phyloP scores from a whole-genome alignment of 2,797 vertebrate genomes.

The Capromys pilorides region DNA sequence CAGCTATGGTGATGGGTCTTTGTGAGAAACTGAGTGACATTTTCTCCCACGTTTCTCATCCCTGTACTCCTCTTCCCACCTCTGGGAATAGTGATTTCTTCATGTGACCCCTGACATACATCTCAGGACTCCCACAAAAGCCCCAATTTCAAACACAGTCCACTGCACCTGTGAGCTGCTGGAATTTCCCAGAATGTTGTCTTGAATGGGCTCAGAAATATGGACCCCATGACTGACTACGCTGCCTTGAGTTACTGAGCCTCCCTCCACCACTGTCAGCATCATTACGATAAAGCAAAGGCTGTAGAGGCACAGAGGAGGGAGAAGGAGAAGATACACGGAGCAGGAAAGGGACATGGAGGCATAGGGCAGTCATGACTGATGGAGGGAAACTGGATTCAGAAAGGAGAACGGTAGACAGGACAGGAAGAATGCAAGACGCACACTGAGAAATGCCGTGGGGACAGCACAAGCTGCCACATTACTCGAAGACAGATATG shows the following conservation, averaged over 20 bases:
- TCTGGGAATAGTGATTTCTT: neutral
- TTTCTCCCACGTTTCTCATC: neutral
- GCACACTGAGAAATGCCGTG: neutral
- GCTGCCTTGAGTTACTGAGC: accelerated
- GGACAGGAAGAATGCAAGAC: neutral
- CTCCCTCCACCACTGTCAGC: neutral
- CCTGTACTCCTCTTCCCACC: neutral
- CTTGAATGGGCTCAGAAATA: neutral
- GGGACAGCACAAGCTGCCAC: accelerated
- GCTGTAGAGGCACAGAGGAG: neutral
- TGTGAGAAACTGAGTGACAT: neutral
- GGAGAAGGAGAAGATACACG: neutral
- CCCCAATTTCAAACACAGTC: neutral
- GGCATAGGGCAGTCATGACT: neutral
- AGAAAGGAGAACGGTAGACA: neutral
- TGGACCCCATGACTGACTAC: neutral
- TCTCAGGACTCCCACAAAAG: neutral
- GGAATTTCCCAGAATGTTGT: conserved; percentile 41
- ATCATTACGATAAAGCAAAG: neutral
- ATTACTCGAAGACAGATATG: neutral
- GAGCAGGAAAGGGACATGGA: neutral
- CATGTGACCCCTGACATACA: neutral
- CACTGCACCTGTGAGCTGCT: neutral
- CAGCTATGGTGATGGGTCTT: neutral
- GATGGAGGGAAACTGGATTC: neutral